Evolutionary conservation across 2,113 vertebrate species (phyloP).

Genomic region (Thoracochromis brauschi): DNA sequence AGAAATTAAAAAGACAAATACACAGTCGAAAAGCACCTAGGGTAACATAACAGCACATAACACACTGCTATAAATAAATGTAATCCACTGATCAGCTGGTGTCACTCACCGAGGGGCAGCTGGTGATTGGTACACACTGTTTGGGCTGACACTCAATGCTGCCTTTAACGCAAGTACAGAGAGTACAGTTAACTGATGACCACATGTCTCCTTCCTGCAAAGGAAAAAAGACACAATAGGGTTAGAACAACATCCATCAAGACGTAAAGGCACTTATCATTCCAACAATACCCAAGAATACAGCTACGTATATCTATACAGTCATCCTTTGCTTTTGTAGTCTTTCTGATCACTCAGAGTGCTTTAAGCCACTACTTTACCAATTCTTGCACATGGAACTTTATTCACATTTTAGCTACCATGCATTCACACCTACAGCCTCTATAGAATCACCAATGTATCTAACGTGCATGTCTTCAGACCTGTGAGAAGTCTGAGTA

Average conservation of each 20-base stretch:
- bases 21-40: neutral
- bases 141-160: conserved; percentile 87
- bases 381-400: neutral
- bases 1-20: neutral
- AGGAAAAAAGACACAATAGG: neutral
- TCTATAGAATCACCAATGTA: neutral
- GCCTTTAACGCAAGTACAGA: conserved; percentile 89
- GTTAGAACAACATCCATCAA: neutral
- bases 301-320: neutral
- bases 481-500: neutral
- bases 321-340: neutral
- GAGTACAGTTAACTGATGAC: conserved; percentile 92
- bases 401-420: neutral
- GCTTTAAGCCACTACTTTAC: neutral
- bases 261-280: neutral
- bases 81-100: neutral
- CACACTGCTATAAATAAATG: neutral
- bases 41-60: neutral
- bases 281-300: neutral
- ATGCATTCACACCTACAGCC: neutral
- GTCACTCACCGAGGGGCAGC: conserved; percentile 87
- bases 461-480: neutral
- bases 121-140: conserved; percentile 86
- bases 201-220: conserved; percentile 93
- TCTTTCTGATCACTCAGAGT: neutral